A percentile compares a stretch with the other conserved stretches of the same genome.
Conservation (phyloP, 2,797 vertebrate species). For the Threskiornis aethiopicus region DNA sequence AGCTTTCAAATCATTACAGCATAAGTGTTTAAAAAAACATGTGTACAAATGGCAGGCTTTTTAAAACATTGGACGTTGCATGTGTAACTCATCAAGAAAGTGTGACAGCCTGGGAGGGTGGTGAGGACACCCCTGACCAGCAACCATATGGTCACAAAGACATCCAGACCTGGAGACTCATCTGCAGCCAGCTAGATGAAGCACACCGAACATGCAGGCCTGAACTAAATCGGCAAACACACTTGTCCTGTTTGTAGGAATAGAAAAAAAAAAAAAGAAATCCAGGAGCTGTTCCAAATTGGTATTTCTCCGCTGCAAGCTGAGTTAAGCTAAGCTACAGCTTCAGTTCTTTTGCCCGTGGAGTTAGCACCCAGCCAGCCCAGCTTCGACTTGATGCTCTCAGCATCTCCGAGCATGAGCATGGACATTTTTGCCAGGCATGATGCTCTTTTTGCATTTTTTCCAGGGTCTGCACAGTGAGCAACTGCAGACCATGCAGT, state of each 20-base stretch:
- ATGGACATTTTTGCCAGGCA: background rate
- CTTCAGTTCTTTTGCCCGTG: background rate
- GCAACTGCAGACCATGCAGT: background rate
- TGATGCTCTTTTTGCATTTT: background rate
- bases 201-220: background rate
- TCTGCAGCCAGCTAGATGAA: background rate
- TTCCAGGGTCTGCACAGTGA: background rate
- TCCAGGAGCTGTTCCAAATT: background rate
- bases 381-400: background rate
- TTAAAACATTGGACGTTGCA: background rate
- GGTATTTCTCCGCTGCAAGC: background rate
- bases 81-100: background rate
- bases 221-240: background rate
- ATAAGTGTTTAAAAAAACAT: background rate
- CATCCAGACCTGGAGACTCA: background rate
- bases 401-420: rapidly evolving
- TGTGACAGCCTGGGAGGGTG: background rate
- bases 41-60: background rate
- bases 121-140: background rate
- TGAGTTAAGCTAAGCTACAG: background rate
- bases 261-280: background rate
- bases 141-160: background rate
- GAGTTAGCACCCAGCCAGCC: background rate
- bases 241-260: background rate
- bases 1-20: background rate